Conservation (phyloP, 2,113 vertebrate species). For the Psephotus haematonotus region DNA sequence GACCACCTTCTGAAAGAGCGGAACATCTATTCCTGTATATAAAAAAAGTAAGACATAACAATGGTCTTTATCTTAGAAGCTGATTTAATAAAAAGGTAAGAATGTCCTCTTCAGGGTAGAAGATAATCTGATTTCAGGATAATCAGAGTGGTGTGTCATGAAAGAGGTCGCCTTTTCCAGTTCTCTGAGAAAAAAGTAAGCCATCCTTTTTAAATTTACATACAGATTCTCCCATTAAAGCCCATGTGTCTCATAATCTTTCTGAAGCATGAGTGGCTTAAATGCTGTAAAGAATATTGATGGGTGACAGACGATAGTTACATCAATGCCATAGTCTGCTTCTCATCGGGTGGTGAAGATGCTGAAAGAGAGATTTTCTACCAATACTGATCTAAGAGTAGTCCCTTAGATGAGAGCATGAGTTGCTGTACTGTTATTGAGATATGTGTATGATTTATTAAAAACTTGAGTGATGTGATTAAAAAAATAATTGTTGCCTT, state of each 20-base stretch:
- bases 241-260: background rate
- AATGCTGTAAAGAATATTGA: background rate
- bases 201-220: background rate
- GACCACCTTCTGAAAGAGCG: background rate
- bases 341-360: background rate
- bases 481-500: background rate
- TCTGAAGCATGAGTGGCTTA: background rate
- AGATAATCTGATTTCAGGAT: background rate
- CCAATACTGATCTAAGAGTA: background rate
- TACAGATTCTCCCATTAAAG: background rate
- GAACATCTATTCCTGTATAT: background rate
- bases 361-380: background rate
- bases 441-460: background rate
- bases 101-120: background rate
- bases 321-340: background rate
- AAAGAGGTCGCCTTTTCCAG: background rate
- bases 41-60: background rate
- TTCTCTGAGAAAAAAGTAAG: background rate
- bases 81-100: background rate
- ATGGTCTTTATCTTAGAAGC: background rate
- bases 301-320: accelerated
- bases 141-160: background rate
- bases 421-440: background rate
- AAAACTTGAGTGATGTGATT: background rate
- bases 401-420: background rate